phyloP scores from a whole-genome alignment of 1,140 invertebrate genomes.

The Drosophila bocki region DNA sequence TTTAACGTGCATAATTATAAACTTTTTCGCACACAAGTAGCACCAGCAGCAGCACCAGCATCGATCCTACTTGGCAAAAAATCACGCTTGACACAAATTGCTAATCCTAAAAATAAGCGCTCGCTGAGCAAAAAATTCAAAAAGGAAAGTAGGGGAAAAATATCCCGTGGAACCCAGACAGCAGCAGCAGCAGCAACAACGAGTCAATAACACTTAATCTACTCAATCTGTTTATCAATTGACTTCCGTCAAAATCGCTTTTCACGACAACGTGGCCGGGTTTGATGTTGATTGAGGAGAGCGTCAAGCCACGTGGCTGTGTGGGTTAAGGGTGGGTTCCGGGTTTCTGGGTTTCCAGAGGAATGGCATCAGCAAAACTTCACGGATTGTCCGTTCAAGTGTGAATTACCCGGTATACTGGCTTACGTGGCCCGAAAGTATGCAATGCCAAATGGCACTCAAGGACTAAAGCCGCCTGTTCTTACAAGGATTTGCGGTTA shows the following conservation, averaged over 20 bases:
- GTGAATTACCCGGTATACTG: conserved; percentile 55
- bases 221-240: conserved; percentile 79
- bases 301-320: not conserved
- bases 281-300: conserved; percentile 57
- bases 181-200: conserved; percentile 24
- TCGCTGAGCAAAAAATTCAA: conserved; percentile 12
- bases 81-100: conserved; percentile 55
- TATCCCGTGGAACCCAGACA: conserved; percentile 5
- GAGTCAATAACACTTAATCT: conserved; percentile 79
- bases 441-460: conserved; percentile 60
- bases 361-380: not conserved
- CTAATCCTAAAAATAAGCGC: conserved; percentile 60
- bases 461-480: conserved; percentile 32
- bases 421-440: conserved; percentile 25
- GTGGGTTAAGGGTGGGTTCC: not conserved
- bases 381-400: conserved; percentile 51
- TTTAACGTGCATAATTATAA: conserved; percentile 52
- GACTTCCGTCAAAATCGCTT: conserved; percentile 75
- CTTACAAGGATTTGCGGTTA: conserved; percentile 17
- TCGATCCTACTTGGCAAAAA: conserved; percentile 33
- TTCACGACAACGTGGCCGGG: conserved; percentile 62
- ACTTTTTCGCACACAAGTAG: conserved; percentile 24
- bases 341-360: not conserved
- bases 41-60: conserved; percentile 6
- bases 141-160: conserved; percentile 16